Conservation (phyloP, 2,888 invertebrate genomes). For the Hyles lineata region DNA sequence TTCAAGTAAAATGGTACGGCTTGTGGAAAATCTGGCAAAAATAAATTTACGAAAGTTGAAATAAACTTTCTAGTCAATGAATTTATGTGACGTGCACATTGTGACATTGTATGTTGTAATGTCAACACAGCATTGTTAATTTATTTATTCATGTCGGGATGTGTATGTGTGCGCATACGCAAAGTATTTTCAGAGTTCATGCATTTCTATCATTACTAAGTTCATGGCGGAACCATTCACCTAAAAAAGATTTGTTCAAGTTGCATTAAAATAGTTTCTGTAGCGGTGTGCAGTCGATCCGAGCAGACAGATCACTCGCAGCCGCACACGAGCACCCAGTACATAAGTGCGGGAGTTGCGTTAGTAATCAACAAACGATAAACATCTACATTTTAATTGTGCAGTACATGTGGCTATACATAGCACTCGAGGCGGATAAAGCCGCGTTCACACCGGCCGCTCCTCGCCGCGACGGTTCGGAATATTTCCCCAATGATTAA, state of each 20-base stretch:
- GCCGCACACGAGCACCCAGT: background rate
- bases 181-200: background rate
- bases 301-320: background rate
- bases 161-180: no score
- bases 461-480: background rate
- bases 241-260: slow-evolving; percentile 5
- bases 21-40: no score
- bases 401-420: slow-evolving; percentile 14
- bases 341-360: background rate
- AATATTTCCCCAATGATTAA: slow-evolving; percentile 82
- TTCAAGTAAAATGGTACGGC: no score
- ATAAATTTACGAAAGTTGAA: no score
- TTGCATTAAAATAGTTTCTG: background rate
- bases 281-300: background rate
- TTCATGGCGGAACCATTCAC: background rate
- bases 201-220: background rate
- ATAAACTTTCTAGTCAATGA: no score
- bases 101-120: no score
- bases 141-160: no score
- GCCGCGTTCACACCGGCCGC: background rate
- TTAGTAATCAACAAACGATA: slow-evolving; percentile 14
- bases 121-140: no score
- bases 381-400: background rate
- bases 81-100: no score
- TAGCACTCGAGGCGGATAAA: background rate